phyloP scores from a whole-genome alignment of 64 coral and sea anemone species.

The Acropora yongei region DNA sequence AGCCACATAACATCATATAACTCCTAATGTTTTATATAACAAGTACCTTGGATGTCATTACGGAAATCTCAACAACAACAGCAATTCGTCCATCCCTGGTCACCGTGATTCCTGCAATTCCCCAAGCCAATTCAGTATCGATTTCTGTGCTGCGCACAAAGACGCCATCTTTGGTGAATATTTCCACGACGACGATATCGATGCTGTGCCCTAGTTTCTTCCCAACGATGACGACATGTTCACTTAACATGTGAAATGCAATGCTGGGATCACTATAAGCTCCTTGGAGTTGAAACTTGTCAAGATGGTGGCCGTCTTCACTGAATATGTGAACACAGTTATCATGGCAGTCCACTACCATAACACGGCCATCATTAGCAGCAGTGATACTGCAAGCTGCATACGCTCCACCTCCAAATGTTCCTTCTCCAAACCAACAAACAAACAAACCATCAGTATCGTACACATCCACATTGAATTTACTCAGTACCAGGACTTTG shows the following conservation, averaged over 20 bases:
- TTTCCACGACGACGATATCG: background rate
- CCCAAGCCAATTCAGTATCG: background rate
- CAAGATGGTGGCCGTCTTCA: background rate
- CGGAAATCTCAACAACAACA: background rate
- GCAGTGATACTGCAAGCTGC: background rate
- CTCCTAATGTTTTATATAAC: background rate
- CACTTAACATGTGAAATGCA: slow-evolving; percentile 6
- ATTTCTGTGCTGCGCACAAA: background rate
- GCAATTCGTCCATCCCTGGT: slow-evolving; percentile 41
- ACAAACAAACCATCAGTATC: slow-evolving; percentile 6
- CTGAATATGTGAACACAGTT: slow-evolving; percentile 35
- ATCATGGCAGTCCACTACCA: background rate
- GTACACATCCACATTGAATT: slow-evolving; percentile 10
- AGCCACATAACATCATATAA: no score
- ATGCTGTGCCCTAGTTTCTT: background rate
- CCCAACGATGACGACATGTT: slow-evolving; percentile 37
- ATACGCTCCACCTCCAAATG: background rate
- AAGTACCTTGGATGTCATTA: background rate
- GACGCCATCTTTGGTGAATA: slow-evolving; percentile 26
- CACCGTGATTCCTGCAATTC: background rate
- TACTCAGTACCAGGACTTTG: no score
- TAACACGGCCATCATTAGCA: slow-evolving; percentile 34
- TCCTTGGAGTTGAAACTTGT: background rate
- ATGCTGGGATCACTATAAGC: background rate
- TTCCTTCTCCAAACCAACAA: slow-evolving; percentile 11